Conservation (phyloP, 2,888 invertebrate species). For the Caenorhabditis angaria region DNA sequence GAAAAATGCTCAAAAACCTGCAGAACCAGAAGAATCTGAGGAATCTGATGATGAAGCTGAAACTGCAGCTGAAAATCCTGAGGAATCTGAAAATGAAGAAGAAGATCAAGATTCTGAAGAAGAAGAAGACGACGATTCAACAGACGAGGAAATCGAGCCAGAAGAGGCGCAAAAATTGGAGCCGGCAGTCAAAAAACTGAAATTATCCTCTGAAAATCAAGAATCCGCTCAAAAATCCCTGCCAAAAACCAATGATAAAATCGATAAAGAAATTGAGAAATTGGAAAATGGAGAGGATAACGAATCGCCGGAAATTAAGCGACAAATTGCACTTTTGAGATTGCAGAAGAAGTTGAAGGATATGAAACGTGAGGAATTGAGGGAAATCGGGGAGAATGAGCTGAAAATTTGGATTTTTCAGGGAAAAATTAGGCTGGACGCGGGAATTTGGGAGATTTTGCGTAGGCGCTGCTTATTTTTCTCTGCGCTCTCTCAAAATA, state of each 20-base stretch:
- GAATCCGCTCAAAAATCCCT: conserved; percentile 3
- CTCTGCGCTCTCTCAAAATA: too few species aligned
- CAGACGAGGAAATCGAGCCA: conserved; percentile 34
- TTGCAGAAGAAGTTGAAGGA: conserved; percentile 54
- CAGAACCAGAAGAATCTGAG: conserved; percentile 19
- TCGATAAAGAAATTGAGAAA: conserved; percentile 46
- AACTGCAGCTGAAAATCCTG: conserved; percentile 16
- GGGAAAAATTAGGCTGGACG: too few species aligned
- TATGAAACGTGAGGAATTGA: conserved; percentile 36
- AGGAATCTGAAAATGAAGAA: conserved; percentile 25
- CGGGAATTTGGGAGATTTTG: too few species aligned
- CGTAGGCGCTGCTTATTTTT: too few species aligned
- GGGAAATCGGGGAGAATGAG: not conserved
- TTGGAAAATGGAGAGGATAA: conserved; percentile 48
- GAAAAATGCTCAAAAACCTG: conserved; percentile 10
- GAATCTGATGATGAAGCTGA: conserved; percentile 15
- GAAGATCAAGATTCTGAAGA: conserved; percentile 17
- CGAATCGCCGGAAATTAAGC: conserved; percentile 47
- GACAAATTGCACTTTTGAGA: conserved; percentile 49
- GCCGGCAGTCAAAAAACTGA: conserved; percentile 17
- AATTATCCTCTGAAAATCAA: too few species aligned
- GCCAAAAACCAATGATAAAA: conserved; percentile 34
- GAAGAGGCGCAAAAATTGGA: conserved; percentile 10
- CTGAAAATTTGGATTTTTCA: not conserved
- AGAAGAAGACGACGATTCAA: conserved; percentile 25